A percentile compares a stretch with the other conserved stretches of the same genome.
phyloP scores from a whole-genome alignment of 2,797 vertebrate species.

The Schizopygopsis pylzovi region DNA sequence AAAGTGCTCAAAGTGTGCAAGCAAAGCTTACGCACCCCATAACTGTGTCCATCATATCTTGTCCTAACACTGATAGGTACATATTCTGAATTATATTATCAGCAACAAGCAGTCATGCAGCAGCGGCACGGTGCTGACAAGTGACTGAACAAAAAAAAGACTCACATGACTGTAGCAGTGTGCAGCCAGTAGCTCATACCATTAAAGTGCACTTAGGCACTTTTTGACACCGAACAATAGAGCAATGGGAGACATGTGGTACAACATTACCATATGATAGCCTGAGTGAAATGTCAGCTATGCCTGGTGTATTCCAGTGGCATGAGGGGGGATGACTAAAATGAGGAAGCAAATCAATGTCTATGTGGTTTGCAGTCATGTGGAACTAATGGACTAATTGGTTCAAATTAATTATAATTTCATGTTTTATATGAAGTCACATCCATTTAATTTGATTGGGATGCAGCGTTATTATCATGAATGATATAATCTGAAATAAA shows the following conservation, averaged over 20 bases:
- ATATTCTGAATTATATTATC: conserved; percentile 20
- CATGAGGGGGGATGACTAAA: not conserved
- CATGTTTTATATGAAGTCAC: not conserved
- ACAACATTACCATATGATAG: conserved; percentile 15
- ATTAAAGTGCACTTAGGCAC: conserved; percentile 47
- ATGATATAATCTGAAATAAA: not conserved
- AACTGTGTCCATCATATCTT: conserved; percentile 27
- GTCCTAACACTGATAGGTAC: conserved; percentile 13
- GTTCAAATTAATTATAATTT: not conserved
- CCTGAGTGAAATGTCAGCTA: conserved; percentile 6
- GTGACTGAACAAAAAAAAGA: conserved; percentile 24
- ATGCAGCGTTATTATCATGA: not conserved
- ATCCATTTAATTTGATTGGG: not conserved
- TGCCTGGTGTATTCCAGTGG: not conserved
- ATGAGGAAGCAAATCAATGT: not conserved
- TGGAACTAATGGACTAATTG: not conserved
- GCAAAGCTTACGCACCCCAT: not conserved
- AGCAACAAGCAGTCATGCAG: conserved; percentile 13
- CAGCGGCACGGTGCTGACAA: not conserved
- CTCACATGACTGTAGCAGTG: conserved; percentile 28
- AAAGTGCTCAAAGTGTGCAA: not conserved
- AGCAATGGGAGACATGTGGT: conserved; percentile 12
- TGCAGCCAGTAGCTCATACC: conserved; percentile 14
- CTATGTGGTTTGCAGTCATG: not conserved
- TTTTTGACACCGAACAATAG: conserved; percentile 38